Conservation (phyloP, 2,888 invertebrate species). For the Lepidonotus clava region DNA sequence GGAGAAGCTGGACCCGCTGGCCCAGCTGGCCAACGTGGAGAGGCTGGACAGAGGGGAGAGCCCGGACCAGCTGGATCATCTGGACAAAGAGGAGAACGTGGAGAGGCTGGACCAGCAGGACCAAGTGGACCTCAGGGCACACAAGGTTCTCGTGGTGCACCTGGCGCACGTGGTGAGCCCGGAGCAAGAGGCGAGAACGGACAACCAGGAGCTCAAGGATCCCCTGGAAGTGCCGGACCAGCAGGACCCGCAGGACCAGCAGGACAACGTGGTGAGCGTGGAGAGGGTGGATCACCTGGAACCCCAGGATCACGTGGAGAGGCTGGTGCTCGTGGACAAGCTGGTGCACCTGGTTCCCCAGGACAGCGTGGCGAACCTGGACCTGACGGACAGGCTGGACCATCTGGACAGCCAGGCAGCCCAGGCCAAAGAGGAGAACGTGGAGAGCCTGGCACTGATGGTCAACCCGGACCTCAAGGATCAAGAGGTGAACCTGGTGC, state of each 20-base stretch:
- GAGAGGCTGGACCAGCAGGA: conserved; percentile 56
- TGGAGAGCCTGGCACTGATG: conserved; percentile 83
- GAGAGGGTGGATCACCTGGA: conserved; percentile 53
- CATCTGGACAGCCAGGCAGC: conserved; percentile 78
- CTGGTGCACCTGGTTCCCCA: conserved; percentile 59
- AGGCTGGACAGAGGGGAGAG: conserved; percentile 63
- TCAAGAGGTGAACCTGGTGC: conserved; percentile 48
- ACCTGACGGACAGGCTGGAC: conserved; percentile 44
- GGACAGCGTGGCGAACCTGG: conserved; percentile 58
- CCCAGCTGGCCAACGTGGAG: conserved; percentile 82
- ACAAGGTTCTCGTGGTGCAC: neutral
- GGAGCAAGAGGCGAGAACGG: conserved; percentile 58
- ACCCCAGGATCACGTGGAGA: conserved; percentile 54
- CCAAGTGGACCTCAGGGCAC: conserved; percentile 19
- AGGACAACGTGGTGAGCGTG: conserved; percentile 38
- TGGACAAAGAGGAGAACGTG: conserved; percentile 60
- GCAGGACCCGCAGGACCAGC: conserved; percentile 46
- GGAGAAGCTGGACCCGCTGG: conserved; percentile 67
- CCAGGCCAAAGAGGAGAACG: conserved; percentile 73
- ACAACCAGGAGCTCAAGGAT: conserved; percentile 47
- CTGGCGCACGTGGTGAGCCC: conserved; percentile 57
- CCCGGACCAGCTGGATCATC: conserved; percentile 57
- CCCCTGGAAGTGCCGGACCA: neutral
- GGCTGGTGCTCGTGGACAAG: conserved; percentile 55
- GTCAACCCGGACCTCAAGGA: conserved; percentile 35